Evolutionary conservation across 2,113 vertebrate species (phyloP), one percentile per base, ranked within the genome.

Genomic region (Pongo pygmaeus): DNA sequence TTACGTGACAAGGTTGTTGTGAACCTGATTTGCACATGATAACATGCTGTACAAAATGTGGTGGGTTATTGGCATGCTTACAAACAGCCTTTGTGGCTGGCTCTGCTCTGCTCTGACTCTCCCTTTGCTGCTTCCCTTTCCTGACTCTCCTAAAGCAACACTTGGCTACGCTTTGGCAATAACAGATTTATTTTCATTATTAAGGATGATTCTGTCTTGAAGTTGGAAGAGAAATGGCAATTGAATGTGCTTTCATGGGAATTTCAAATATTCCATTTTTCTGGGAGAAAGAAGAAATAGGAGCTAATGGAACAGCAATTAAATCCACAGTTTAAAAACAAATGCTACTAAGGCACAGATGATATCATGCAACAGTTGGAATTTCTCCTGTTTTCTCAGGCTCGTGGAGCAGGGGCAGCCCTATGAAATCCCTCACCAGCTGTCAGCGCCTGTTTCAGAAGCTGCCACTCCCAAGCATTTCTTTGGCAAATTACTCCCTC

Each of bases 111-210:
- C 67, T 74, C 77, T 92, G 90, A 90, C 32, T 67, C 27, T 64
- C 25, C 61, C 70, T 22, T 5, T 46, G 48, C 69, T 92, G 40
- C 40, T 95, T 93, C 30, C 57, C 40, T 38, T 64, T 86, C 70
- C 86, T 61, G 48, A 88, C 25, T 94, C 72, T 84, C 35, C 78
- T 85, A 87, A 96, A 91, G 81, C 46, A 92, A 85, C 57, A 72
- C 74, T 94, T 32, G 43, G 22, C 43, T 59, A 32, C 80, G 70
- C 64, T 95, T 96, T 94, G 92, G 85, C 96, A 97, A 90, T 69
- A 92, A 92, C 88, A 96, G 95, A 91, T 97, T 97, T 96, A 93
- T 94, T 98, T 98, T 97, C 79, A 93, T 87, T 86, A 97, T 94
- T 96, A 96, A 67, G 93, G 93, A 93, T 69, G 46, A 96, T 97